Evolutionary conservation across 2,113 vertebrate species (phyloP), one percentile per base, ranked within the genome.

Genomic region (Festucalex cinctus): DNA sequence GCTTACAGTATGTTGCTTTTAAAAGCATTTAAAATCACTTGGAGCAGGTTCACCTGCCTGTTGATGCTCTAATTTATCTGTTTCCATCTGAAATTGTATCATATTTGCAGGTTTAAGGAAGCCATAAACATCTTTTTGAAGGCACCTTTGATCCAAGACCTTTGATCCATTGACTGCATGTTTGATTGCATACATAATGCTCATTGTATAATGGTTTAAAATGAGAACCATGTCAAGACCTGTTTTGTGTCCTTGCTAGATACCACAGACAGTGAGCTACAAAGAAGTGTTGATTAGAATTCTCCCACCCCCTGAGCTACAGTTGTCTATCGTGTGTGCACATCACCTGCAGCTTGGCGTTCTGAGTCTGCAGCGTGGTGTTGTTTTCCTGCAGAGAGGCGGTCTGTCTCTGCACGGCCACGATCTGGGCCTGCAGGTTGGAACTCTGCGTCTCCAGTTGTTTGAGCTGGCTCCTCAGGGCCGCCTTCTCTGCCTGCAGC

Each of bases 351-450:
- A 99, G 92, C 76, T 98, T 98, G 77, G 97, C 97, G 49, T 97
- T 99, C 79, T 99, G 97, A 1, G 95, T 99, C 77, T 99, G 97
- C 7, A 99, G 91, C 1, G 94, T 91, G 0, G 96, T 97, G 77
- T 97, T 99, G 79, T 97, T 97, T 72, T 99, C 97, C 79, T 99
- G 97, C 57, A 99, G 82, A 9, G 95, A 94, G 32, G 95, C 93
- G 0, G 94, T 95, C 85, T 99, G 97, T 32, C 94, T 93, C 90
- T 99, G 97, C 78, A 98, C 92, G 0, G 95, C 92, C 61, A 97
- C 91, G 64, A 99, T 98, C 90, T 99, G 97, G 66, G 95, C 95
- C 92, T 98, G 97, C 70, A 99, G 91, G 86, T 98, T 96, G 84
- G 78, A 93, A 80, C 93, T 99, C 85, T 99, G 97, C 0, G 93